These are phyloP conservation scores for Macropodus opercularis DNA, from an alignment of 2,797 vertebrate genomes.

Conservation along the genomic window DNA sequence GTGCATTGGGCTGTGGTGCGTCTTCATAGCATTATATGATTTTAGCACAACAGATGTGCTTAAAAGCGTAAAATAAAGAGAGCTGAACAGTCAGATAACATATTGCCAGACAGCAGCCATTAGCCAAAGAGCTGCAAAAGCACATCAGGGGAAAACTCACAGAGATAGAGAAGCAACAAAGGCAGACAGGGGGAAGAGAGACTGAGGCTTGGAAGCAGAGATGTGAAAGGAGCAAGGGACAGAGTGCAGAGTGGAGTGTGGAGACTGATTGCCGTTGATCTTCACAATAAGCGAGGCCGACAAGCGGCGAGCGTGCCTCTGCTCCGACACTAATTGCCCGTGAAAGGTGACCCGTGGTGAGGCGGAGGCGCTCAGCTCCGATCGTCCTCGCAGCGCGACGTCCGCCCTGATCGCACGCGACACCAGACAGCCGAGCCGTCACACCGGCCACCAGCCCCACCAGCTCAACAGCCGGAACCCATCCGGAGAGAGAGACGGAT, in stretches of 20 bases:
- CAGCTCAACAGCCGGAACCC: conserved; percentile 76
- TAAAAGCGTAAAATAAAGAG: conserved; percentile 64
- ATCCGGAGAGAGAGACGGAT: conserved; percentile 54
- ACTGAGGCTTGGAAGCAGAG: conserved; percentile 63
- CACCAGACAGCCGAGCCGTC: conserved; percentile 94
- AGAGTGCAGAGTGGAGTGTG: conserved; percentile 70
- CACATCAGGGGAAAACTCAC: conserved; percentile 69
- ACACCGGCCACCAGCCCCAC: conserved; percentile 80
- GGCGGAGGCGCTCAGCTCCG: conserved; percentile 92
- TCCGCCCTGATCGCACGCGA: conserved; percentile 86
- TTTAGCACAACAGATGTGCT: conserved; percentile 47
- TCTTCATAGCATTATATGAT: conserved; percentile 45
- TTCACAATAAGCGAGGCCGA: conserved; percentile 93
- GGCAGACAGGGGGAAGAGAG: conserved; percentile 61
- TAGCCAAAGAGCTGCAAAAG: conserved; percentile 73
- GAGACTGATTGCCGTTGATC: conserved; percentile 87
- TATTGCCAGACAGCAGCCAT: conserved; percentile 70
- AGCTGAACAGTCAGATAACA: conserved; percentile 65
- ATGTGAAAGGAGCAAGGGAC: conserved; percentile 56
- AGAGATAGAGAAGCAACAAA: conserved; percentile 71
- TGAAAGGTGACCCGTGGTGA: conserved; percentile 98
- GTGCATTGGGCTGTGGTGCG: conserved; percentile 2
- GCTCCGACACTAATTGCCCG: conserved; percentile 98
- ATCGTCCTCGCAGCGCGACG: conserved; percentile 85
- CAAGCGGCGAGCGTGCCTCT: conserved; percentile 93